Conservation (phyloP, 92 coral and sea anemone genomes). For the Paramuricea clavata region DNA sequence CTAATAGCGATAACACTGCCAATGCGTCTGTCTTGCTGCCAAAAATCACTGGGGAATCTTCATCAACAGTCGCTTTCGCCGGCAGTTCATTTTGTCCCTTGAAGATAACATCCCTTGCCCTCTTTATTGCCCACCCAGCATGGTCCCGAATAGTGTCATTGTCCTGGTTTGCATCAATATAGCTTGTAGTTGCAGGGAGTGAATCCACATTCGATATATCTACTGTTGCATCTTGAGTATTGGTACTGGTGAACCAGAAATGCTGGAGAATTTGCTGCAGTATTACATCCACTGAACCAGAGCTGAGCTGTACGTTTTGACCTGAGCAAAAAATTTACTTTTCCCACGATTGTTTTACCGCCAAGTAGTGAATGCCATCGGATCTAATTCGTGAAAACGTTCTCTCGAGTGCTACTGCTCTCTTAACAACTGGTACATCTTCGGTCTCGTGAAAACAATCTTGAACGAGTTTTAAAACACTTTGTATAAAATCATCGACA, state of each 20-base stretch:
- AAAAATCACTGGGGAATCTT: neutral
- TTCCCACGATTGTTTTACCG: slow-evolving; percentile 2
- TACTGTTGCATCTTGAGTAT: too few species aligned
- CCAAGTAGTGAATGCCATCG: too few species aligned
- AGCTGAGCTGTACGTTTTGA: neutral
- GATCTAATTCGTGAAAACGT: too few species aligned
- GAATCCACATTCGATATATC: too few species aligned
- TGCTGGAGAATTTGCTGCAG: slow-evolving; percentile 43
- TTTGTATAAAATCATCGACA: too few species aligned
- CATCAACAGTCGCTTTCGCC: neutral
- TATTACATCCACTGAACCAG: neutral
- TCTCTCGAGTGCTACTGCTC: too few species aligned
- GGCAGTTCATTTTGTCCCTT: slow-evolving; percentile 16
- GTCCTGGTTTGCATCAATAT: neutral
- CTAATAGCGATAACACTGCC: slow-evolving; percentile 8
- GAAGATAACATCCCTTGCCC: neutral
- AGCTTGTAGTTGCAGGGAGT: too few species aligned
- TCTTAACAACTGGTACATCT: too few species aligned
- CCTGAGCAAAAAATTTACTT: too few species aligned
- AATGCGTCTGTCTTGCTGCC: slow-evolving; percentile 26
- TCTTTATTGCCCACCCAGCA: slow-evolving; percentile 31
- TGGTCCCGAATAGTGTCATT: slow-evolving; percentile 16
- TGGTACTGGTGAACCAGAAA: slow-evolving; percentile 31
- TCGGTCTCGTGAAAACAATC: too few species aligned
- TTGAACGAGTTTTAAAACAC: too few species aligned